Evolutionary conservation across 2,797 vertebrate genomes (phyloP).

Genomic region (Lerista edwardsae): DNA sequence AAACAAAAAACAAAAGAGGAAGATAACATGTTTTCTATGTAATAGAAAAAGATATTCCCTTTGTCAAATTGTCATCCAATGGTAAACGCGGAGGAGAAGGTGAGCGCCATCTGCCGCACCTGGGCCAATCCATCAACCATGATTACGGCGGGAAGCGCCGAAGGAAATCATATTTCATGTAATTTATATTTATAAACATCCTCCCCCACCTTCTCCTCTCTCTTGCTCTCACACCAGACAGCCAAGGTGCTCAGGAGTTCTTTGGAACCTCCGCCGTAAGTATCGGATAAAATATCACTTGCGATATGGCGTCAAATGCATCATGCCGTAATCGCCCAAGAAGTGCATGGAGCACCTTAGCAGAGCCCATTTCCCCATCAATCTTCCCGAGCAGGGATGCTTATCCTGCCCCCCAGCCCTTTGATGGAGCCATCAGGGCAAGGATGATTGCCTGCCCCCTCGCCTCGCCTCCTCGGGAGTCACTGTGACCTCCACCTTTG

Average conservation of each 20-base stretch:
- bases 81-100: not conserved
- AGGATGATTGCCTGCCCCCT: not conserved
- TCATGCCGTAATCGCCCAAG: constrained; percentile 22
- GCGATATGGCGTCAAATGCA: not conserved
- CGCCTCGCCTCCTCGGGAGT: not conserved
- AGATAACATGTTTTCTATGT: not conserved
- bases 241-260: not conserved
- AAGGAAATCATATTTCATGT: constrained; percentile 11
- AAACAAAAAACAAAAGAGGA: too few species aligned
- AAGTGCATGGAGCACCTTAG: constrained; percentile 14
- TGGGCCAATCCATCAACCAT: constrained; percentile 13
- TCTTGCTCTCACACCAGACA: accelerated
- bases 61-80: not conserved
- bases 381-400: not conserved
- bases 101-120: not conserved
- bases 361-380: not conserved
- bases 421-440: not conserved
- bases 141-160: constrained; percentile 20
- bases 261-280: not conserved
- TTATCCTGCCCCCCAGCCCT: not conserved
- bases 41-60: not conserved
- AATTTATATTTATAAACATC: constrained; percentile 7
- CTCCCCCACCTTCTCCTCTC: accelerated
- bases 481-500: not conserved
- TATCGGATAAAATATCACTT: constrained; percentile 19